Conservation (phyloP, 2,888 invertebrate species). For the Melikaiella ostensackeni region DNA sequence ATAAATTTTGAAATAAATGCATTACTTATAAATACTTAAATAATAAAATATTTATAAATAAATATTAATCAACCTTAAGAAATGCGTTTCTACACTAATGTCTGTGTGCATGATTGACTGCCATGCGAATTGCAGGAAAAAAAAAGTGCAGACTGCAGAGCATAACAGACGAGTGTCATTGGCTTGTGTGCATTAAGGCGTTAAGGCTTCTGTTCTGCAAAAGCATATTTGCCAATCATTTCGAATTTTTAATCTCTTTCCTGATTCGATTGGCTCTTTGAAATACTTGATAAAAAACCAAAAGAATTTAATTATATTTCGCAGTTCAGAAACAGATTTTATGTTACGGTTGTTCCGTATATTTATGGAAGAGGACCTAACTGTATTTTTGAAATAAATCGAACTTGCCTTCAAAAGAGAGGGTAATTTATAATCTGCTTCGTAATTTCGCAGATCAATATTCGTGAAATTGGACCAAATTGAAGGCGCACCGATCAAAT, state of each 20-base stretch:
- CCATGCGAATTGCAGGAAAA: slow-evolving; percentile 7
- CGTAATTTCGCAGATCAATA: slow-evolving; percentile 1
- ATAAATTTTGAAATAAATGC: no score
- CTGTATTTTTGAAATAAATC: not conserved
- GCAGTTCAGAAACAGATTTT: not conserved
- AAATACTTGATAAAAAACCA: not conserved
- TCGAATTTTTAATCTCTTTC: slow-evolving; percentile 15
- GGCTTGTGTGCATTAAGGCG: slow-evolving; percentile 25
- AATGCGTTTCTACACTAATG: not conserved
- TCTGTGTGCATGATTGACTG: slow-evolving; percentile 6
- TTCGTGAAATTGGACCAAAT: slow-evolving; percentile 18
- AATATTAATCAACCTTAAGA: not conserved
- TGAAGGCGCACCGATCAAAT: not conserved
- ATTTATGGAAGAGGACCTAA: not conserved
- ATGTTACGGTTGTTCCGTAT: not conserved
- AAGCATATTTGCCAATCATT: slow-evolving; percentile 4
- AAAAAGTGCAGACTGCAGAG: slow-evolving; percentile 22
- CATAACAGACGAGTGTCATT: slow-evolving; percentile 31
- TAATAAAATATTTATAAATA: no score
- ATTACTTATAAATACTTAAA: no score
- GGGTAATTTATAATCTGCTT: slow-evolving; percentile 14
- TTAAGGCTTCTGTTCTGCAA: slow-evolving; percentile 25
- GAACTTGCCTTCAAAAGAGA: not conserved
- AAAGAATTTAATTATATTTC: not conserved
- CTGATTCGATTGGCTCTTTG: slow-evolving; percentile 20